These are phyloP conservation scores for Tachysurus vachellii DNA, from an alignment of 2,113 vertebrate species.

Conservation along the genomic window DNA sequence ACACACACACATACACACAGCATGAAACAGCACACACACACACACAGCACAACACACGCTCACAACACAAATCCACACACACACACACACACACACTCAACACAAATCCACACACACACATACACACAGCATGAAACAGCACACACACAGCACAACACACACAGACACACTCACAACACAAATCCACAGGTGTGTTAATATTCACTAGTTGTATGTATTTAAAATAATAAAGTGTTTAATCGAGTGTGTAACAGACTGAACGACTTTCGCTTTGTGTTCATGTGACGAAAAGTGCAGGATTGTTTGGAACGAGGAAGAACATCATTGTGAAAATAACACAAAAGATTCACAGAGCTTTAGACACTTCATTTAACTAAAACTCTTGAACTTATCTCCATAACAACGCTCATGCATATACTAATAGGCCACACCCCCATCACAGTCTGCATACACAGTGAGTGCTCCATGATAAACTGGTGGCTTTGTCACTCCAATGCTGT, in stretches of 20 bases:
- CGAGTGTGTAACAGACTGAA: background rate
- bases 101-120: too few relatives aligned
- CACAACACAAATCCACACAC: too few relatives aligned
- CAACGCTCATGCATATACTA: background rate
- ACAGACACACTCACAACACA: too few relatives aligned
- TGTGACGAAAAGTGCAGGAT: background rate
- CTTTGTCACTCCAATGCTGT: background rate
- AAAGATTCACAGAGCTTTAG: background rate
- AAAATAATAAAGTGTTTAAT: slow-evolving; percentile 21
- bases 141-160: too few relatives aligned
- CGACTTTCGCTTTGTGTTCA: background rate
- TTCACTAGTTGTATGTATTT: background rate
- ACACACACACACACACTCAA: too few relatives aligned
- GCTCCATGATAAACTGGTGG: background rate
- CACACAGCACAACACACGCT: background rate
- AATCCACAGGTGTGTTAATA: background rate
- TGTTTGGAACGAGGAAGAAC: background rate
- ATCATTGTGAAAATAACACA: background rate
- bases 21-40: background rate
- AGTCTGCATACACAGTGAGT: background rate
- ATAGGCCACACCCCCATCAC: background rate
- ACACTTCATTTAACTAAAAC: background rate
- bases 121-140: too few relatives aligned
- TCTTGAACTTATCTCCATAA: background rate
- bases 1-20: too few relatives aligned